phyloP scores from a whole-genome alignment of 2,888 invertebrate genomes.

The Ceraclea dissimilis region DNA sequence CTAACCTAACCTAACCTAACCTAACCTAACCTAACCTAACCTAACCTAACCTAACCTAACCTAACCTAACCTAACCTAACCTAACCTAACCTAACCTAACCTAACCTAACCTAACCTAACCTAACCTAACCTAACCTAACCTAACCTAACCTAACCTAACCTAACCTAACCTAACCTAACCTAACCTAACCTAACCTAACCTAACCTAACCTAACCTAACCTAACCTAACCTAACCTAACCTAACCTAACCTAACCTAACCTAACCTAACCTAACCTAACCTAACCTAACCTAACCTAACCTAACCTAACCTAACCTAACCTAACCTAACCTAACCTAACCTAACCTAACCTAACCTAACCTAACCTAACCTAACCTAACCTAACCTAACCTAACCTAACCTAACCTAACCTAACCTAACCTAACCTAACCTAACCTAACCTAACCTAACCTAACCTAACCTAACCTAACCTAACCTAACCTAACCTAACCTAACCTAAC shows the following conservation, averaged over 20 bases:
- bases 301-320: not conserved
- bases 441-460: not conserved
- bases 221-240: not conserved
- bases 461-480: not conserved
- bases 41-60: too few species aligned
- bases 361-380: not conserved
- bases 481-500: not conserved
- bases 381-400: not conserved
- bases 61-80: too few species aligned
- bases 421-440: not conserved
- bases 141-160: too few species aligned
- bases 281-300: not conserved
- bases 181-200: not conserved
- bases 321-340: constrained; percentile 1
- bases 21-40: too few species aligned
- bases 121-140: too few species aligned
- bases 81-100: too few species aligned
- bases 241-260: not conserved
- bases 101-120: too few species aligned
- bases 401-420: not conserved
- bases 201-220: not conserved
- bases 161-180: not conserved
- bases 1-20: too few species aligned
- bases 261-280: not conserved
- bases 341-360: not conserved